Conservation (phyloP, 2,888 invertebrate species). For the Melanargia galathea region DNA sequence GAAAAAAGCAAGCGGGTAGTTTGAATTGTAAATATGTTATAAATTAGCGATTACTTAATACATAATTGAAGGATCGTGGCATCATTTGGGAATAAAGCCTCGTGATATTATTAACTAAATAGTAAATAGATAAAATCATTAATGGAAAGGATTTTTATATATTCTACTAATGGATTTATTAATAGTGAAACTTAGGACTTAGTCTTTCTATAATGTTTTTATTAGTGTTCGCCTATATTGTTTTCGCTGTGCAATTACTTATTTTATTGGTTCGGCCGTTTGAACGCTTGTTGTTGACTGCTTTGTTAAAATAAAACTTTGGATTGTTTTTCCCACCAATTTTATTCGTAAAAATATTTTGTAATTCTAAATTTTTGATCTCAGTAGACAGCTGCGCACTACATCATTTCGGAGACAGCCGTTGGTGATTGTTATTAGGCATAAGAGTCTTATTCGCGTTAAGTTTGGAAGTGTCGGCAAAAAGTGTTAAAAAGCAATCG, state of each 20-base stretch:
- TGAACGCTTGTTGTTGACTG: constrained; percentile 66
- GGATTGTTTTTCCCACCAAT: constrained; percentile 58
- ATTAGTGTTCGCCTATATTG: constrained; percentile 73
- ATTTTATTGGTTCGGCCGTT: constrained; percentile 67
- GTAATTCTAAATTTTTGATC: constrained; percentile 74
- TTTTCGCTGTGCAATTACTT: constrained; percentile 77
- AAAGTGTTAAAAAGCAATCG: constrained; percentile 47
- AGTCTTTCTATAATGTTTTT: constrained; percentile 66
- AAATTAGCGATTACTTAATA: constrained; percentile 69
- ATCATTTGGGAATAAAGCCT: constrained; percentile 73
- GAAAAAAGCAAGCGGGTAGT: constrained; percentile 74
- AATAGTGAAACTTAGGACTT: constrained; percentile 76
- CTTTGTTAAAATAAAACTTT: constrained; percentile 54
- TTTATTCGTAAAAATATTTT: constrained; percentile 54
- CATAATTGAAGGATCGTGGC: constrained; percentile 71
- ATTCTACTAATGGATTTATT: constrained; percentile 81
- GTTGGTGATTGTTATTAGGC: constrained; percentile 71
- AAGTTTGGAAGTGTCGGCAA: constrained; percentile 80
- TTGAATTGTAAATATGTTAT: constrained; percentile 77
- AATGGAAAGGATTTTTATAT: constrained; percentile 81
- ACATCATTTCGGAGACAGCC: constrained; percentile 68
- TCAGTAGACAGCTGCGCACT: constrained; percentile 75
- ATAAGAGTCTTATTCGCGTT: constrained; percentile 60
- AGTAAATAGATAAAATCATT: constrained; percentile 81
- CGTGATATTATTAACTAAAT: constrained; percentile 81